phyloP scores from a whole-genome alignment of 1,140 invertebrate genomes.

The Copidosoma floridanum region DNA sequence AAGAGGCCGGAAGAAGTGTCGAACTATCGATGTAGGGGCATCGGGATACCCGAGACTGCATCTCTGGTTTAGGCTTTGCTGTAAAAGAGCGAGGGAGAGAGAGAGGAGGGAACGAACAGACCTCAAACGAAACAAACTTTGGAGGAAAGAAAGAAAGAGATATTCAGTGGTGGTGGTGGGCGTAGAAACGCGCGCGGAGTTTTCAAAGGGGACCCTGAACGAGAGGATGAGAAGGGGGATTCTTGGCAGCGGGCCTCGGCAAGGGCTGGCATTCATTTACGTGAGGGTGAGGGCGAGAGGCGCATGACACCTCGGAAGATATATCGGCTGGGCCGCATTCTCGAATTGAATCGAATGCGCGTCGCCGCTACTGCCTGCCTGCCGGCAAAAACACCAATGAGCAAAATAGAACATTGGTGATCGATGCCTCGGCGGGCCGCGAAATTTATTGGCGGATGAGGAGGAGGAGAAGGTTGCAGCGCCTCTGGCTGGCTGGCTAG shows the following conservation, averaged over 20 bases:
- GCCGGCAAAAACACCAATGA: constrained; percentile 55
- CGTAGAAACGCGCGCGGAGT: constrained; percentile 26
- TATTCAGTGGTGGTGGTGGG: constrained; percentile 27
- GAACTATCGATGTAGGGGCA: too few relatives aligned
- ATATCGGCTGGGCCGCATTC: constrained; percentile 55
- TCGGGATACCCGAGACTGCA: too few relatives aligned
- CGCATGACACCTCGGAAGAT: constrained; percentile 54
- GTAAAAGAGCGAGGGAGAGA: too few relatives aligned
- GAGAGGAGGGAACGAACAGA: too few relatives aligned
- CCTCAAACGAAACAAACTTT: too few relatives aligned
- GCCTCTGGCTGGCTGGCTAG: constrained; percentile 24
- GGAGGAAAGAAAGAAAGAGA: too few relatives aligned
- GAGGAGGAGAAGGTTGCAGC: too few relatives aligned
- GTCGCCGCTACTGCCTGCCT: too few relatives aligned
- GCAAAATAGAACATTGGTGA: constrained; percentile 56
- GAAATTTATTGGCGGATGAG: constrained; percentile 56
- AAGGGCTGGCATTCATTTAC: constrained; percentile 55
- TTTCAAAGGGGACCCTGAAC: too few relatives aligned
- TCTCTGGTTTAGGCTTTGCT: too few relatives aligned
- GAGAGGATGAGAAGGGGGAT: constrained; percentile 31
- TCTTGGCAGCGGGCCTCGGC: constrained; percentile 52
- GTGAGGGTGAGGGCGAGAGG: too few relatives aligned
- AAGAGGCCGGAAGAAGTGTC: too few relatives aligned
- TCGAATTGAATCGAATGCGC: constrained; percentile 55
- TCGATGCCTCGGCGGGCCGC: constrained; percentile 44